Conservation (phyloP, 2,797 vertebrate genomes). For the Graptemys geographica region DNA sequence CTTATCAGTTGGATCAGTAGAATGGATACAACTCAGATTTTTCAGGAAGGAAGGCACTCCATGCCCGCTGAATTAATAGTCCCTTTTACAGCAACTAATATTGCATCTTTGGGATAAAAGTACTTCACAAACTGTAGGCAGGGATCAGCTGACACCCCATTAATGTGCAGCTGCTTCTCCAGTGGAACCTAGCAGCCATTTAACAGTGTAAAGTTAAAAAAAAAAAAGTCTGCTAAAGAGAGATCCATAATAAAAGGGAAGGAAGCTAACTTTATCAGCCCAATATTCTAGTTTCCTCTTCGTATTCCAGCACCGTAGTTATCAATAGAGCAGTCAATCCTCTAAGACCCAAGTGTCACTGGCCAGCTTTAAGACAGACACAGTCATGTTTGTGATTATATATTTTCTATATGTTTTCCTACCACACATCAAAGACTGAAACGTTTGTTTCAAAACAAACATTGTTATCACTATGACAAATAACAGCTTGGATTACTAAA, state of each 20-base stretch:
- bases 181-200: rapidly evolving
- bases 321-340: conserved; percentile 26
- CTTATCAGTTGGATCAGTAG: not conserved
- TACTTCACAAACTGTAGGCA: not conserved
- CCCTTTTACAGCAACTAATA: conserved; percentile 1
- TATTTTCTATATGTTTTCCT: conserved; percentile 58
- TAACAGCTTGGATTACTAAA: conserved; percentile 24
- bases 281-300: conserved; percentile 40
- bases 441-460: conserved; percentile 58
- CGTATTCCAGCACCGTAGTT: conserved; percentile 11
- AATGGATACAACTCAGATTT: not conserved
- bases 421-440: conserved; percentile 46
- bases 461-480: conserved; percentile 35
- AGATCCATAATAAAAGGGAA: conserved; percentile 9
- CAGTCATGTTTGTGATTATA: conserved; percentile 54
- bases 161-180: not conserved
- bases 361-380: conserved; percentile 63
- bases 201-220: not conserved
- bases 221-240: not conserved
- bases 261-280: conserved; percentile 47
- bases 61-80: not conserved
- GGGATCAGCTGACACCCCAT: not conserved
- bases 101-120: conserved; percentile 5
- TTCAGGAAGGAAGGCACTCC: not conserved
- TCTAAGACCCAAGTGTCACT: conserved; percentile 58